Base-by-base conservation (phyloP, 2,888 invertebrate species). In the Mythimna pallens region DNA sequence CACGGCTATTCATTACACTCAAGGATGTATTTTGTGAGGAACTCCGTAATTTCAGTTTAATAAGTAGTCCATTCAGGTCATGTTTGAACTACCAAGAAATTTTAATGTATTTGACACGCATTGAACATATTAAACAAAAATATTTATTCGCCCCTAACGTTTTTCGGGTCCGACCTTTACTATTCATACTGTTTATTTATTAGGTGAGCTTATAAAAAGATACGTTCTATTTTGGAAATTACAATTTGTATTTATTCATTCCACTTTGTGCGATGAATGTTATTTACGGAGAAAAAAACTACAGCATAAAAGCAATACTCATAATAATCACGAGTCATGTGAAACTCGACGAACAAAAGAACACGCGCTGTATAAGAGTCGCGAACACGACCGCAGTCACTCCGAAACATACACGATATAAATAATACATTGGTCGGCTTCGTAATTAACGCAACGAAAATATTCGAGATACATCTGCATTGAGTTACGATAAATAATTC, bases 401-500 rank as follows among this genome's bases (percentile, higher is more conserved):
- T 68, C 40, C 54, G 30, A 36, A 50, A 55, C 30, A 57, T 30
- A 52, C 55, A 78, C 47, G 55, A 59, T 17, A 55, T 40, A 61
- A 65, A 74, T 61, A 52, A 74, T 57, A 80, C 52, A 62, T 52
- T 65, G 40, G 30, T 30, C 30, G 6, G 40, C 20, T 52, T 40
- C n/a, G 7, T 52, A 66, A 75, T 80, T 80, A 80, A 66, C 12
- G 30, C 75, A 63, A 54, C 47, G 17, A 75, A 55, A 68, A 64
- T 52, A 52, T 68, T 36, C 43, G 30, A 36, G 9, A 55, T 17
- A 54, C n/a, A 63, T 65, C 55, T 40, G 73, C 58, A 69, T 61
- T 79, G 25, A 76, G 30, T 47, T 74, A 73, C 78, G 80, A 87
- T 69, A 87, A 86, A 88, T 89, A 89, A 86, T 87, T 87, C 87